phyloP scores from a whole-genome alignment of 1,140 invertebrate species.

The Teleogryllus occipitalis region DNA sequence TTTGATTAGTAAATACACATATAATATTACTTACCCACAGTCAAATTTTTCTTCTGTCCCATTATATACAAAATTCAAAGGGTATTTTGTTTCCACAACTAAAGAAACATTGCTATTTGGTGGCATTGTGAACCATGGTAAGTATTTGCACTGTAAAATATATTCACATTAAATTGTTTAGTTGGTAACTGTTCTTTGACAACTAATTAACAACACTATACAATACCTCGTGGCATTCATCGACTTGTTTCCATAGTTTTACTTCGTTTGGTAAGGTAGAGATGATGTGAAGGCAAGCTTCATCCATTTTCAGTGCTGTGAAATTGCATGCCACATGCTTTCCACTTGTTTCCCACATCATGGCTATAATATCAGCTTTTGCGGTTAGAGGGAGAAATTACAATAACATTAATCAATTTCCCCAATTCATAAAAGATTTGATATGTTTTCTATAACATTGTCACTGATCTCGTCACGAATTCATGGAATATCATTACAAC shows the following conservation, averaged over 20 bases:
- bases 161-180: background rate
- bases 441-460: too few relatives aligned
- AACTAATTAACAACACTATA: background rate
- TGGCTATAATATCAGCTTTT: too few relatives aligned
- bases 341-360: too few relatives aligned
- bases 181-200: background rate
- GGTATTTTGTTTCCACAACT: background rate
- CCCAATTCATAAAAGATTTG: too few relatives aligned
- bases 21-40: background rate
- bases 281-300: slow-evolving; percentile 2
- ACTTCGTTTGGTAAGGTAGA: background rate
- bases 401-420: too few relatives aligned
- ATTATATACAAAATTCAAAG: background rate
- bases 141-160: slow-evolving; percentile 12
- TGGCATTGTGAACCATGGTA: background rate
- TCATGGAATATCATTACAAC: too few relatives aligned
- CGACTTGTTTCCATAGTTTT: background rate
- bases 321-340: background rate
- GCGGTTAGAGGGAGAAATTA: too few relatives aligned
- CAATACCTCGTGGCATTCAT: slow-evolving; percentile 8
- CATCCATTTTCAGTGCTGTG: background rate
- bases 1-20: background rate
- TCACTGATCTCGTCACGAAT: too few relatives aligned
- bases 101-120: background rate
- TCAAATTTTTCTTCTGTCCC: background rate